Percentiles rank a stretch among this genome's conserved stretches.
These are phyloP conservation scores for Tragelaphus imberbis DNA, from an alignment of 2,113 vertebrate genomes.

Conservation along the genomic window DNA sequence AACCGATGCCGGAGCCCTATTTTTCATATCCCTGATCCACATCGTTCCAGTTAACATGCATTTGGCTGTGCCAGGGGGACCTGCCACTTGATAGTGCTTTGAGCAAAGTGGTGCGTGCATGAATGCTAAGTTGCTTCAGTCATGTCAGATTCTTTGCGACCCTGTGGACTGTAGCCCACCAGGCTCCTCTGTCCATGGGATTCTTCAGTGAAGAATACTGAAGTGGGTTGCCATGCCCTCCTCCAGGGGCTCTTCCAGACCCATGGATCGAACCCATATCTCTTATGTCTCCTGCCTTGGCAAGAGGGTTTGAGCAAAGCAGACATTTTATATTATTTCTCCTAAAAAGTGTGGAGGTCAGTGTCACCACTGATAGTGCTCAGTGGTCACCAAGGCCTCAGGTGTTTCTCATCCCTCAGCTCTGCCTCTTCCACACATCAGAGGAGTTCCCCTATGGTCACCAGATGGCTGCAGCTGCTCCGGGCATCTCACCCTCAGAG, in stretches of 20 bases:
- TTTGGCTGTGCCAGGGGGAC: neutral
- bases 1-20: neutral
- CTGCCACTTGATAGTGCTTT: neutral
- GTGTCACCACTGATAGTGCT: neutral
- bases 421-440: neutral
- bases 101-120: neutral
- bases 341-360: neutral
- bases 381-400: neutral
- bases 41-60: neutral
- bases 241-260: neutral
- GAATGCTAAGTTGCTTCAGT: neutral
- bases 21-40: neutral
- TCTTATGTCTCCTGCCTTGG: neutral
- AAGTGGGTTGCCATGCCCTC: neutral
- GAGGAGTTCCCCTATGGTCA: neutral
- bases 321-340: neutral
- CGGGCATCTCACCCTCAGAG: rapidly evolving
- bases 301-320: neutral
- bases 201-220: neutral
- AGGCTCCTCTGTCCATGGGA: neutral
- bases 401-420: neutral
- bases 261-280: neutral
- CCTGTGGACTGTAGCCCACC: neutral
- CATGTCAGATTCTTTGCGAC: neutral
- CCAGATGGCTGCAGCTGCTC: neutral